Conservation (phyloP, 1,140 invertebrate genomes). For the Tetragnatha versicolor region DNA sequence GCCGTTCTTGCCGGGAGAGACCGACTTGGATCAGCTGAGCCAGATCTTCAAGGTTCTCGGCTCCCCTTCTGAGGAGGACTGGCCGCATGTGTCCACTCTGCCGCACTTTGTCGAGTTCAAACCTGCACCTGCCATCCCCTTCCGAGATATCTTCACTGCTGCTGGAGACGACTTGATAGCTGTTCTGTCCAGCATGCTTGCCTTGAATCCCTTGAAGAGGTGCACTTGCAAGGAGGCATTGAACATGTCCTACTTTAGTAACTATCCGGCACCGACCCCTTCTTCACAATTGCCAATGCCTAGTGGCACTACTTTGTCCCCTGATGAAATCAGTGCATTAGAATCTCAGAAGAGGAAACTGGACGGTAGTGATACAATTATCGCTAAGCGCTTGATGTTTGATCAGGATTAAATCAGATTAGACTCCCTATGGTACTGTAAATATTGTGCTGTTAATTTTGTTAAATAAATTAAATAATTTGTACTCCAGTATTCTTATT, state of each 20-base stretch:
- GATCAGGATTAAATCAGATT: conserved; percentile 27
- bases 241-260: conserved; percentile 71
- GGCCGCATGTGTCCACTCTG: conserved; percentile 85
- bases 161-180: conserved; percentile 91
- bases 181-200: conserved; percentile 79
- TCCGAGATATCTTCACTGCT: conserved; percentile 94
- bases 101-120: conserved; percentile 96
- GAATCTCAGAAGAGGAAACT: conserved; percentile 7
- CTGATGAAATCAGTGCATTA: not conserved
- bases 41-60: conserved; percentile 93
- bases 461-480: too few species aligned
- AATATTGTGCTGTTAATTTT: too few species aligned
- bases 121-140: conserved; percentile 74
- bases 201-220: conserved; percentile 84
- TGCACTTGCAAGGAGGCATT: conserved; percentile 76
- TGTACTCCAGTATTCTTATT: too few species aligned
- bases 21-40: conserved; percentile 94
- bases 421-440: too few species aligned
- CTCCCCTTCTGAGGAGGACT: conserved; percentile 89
- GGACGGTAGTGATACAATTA: not conserved
- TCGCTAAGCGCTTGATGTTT: conserved; percentile 33
- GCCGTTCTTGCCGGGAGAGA: conserved; percentile 95
- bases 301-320: conserved; percentile 56
- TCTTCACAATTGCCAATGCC: conserved; percentile 83
- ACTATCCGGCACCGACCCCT: conserved; percentile 86